Evolutionary conservation across 2,888 invertebrate genomes (phyloP).

Genomic region (Nomada flava): DNA sequence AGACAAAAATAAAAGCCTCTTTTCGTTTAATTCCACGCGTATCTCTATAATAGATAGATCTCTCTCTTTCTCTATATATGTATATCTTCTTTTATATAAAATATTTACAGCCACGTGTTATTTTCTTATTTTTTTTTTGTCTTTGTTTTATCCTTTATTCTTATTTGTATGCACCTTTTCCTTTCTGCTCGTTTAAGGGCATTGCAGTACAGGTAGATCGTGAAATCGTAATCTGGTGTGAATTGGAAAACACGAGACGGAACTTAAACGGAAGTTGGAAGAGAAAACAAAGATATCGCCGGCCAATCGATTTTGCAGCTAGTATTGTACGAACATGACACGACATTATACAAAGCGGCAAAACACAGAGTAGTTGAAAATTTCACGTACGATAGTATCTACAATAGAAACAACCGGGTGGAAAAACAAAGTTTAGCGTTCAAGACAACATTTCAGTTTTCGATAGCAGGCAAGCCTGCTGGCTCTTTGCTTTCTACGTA

Average conservation of each 20-base stretch:
- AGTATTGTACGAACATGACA: neutral
- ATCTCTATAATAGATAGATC: slow-evolving; percentile 52
- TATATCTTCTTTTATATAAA: slow-evolving; percentile 42
- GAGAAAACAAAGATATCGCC: neutral
- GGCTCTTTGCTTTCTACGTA: neutral
- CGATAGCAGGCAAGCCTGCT: neutral
- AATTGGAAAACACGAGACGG: slow-evolving; percentile 2
- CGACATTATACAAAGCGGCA: slow-evolving; percentile 58
- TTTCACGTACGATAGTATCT: neutral
- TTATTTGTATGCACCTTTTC: slow-evolving; percentile 8
- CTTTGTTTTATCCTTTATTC: neutral
- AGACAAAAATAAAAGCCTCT: slow-evolving; percentile 56
- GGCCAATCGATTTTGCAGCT: slow-evolving; percentile 4
- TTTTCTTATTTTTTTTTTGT: slow-evolving; percentile 9
- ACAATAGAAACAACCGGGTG: neutral
- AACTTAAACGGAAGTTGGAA: neutral
- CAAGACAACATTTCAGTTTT: neutral
- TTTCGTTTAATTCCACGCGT: slow-evolving; percentile 48
- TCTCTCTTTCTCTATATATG: slow-evolving; percentile 47
- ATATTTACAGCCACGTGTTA: slow-evolving; percentile 56
- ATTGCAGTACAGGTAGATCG: slow-evolving; percentile 31
- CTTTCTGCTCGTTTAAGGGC: slow-evolving; percentile 31
- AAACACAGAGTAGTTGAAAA: slow-evolving; percentile 44
- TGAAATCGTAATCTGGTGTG: slow-evolving; percentile 8
- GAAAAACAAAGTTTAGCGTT: slow-evolving; percentile 27